phyloP scores from a whole-genome alignment of 2,797 vertebrate species.

The Lophotriccus pileatus region DNA sequence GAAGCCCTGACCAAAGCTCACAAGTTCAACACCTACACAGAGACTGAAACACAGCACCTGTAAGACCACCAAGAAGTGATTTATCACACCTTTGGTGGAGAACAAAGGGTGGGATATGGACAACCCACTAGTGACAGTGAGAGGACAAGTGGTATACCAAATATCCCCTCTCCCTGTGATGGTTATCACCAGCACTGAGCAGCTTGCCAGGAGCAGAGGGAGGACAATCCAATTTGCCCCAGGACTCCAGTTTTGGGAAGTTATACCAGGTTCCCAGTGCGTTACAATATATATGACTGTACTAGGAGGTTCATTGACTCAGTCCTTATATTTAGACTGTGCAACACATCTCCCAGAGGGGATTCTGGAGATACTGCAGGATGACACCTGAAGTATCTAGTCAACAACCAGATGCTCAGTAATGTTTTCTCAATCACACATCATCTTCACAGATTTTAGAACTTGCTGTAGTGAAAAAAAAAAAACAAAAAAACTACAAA shows the following conservation, averaged over 20 bases:
- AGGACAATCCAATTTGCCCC: background rate
- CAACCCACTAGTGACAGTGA: accelerated
- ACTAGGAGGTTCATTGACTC: background rate
- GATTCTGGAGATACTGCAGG: background rate
- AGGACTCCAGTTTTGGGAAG: background rate
- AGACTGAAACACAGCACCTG: background rate
- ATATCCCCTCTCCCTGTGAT: background rate
- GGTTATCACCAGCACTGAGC: background rate
- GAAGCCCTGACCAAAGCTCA: background rate
- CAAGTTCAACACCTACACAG: accelerated
- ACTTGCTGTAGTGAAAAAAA: background rate
- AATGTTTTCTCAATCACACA: background rate
- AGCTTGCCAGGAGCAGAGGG: background rate
- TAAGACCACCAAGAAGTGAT: background rate
- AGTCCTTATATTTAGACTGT: background rate
- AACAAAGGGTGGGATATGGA: background rate
- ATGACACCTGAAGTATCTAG: background rate
- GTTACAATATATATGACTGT: background rate
- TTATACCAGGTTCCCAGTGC: background rate
- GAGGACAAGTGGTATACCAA: background rate
- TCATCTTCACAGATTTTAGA: background rate
- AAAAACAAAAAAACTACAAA: background rate
- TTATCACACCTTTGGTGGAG: background rate
- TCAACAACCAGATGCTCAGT: background rate
- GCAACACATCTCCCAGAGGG: background rate